Base-by-base conservation (phyloP, 2,888 invertebrate genomes). In the Girardia tigrina region DNA sequence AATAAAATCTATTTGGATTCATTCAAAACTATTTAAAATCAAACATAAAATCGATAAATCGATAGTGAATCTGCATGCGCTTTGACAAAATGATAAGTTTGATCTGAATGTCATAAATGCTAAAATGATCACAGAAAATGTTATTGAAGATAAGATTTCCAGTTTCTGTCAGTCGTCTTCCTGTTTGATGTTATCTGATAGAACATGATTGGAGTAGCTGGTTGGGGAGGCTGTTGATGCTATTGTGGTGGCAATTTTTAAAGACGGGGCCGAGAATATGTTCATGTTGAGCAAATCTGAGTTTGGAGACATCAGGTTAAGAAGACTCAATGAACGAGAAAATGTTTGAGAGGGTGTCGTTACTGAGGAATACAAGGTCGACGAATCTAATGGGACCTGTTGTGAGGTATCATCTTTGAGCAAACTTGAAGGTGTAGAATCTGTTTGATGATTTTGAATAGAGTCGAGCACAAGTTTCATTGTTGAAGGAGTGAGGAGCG, bases 401-500 rank as follows among this genome's bases (percentile, higher is more conserved):
- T 36, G 36, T 12, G 36, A 36, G 36, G 36, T 36, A 36, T 36
- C 36, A 36, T 36, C 36, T 16, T 36, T 36, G 36, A 36, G 36
- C 36, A 36, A 12, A 16, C 36, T 36, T 8, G 36, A 12, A 36
- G 36, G 36, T 36, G 36, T 36, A 36, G 36, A 36, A 36, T 36
- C 36, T 16, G 16, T 36, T 36, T 36, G 36, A 16, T 36, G 36
- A 36, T 36, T 36, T 8, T 36, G 8, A 36, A 36, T 36, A 36
- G 36, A 36, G 36, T 36, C 36, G 16, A 36, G 36, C 8, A 36
- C 36, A 36, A 36, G 36, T 36, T 36, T 36, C 36, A 72, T 29
- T 6, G 72, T 72, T n/a, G 72, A 72, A 6, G 72, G 72, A 28
- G 72, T 72, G 6, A 72, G 28, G 27, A 72, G 72, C 8, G 72